Percentiles rank a stretch among this genome's conserved stretches.
These are phyloP conservation scores for Plutella xylostella DNA, from an alignment of 2,888 invertebrate genomes.

Conservation along the genomic window DNA sequence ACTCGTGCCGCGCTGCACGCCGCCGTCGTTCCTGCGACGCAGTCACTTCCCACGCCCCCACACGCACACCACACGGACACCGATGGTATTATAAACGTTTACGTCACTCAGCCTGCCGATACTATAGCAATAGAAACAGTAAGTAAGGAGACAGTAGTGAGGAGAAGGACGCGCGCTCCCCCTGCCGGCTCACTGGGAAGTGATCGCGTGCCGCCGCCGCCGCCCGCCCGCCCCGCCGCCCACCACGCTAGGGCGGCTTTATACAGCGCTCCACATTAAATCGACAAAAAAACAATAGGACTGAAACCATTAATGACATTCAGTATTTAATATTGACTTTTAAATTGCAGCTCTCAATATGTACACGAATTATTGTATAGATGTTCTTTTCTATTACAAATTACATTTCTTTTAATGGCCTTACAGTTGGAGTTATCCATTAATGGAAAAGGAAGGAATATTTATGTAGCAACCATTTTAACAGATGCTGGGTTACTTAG, in stretches of 20 bases:
- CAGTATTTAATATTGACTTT: too few species aligned
- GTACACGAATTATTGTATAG: too few species aligned
- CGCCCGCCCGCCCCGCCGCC: conserved; percentile 22
- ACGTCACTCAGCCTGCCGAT: conserved; percentile 56
- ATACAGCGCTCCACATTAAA: neutral
- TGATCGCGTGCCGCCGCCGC: conserved; percentile 49
- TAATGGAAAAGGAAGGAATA: too few species aligned
- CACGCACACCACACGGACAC: conserved; percentile 30
- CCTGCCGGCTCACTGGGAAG: conserved; percentile 47
- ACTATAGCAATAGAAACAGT: conserved; percentile 40
- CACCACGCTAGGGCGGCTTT: conserved; percentile 6
- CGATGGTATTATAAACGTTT: conserved; percentile 32
- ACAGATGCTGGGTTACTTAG: too few species aligned
- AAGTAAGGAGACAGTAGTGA: conserved; percentile 26
- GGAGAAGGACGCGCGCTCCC: conserved; percentile 45
- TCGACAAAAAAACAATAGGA: conserved; percentile 3
- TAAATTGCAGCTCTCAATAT: too few species aligned
- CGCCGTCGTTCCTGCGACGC: conserved; percentile 25
- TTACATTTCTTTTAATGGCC: too few species aligned
- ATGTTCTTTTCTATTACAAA: too few species aligned
- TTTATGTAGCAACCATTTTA: too few species aligned
- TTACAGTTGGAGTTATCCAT: too few species aligned
- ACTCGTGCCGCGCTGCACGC: conserved; percentile 25
- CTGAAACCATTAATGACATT: too few species aligned
- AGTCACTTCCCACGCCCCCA: conserved; percentile 17